These are phyloP conservation scores for Heliconius hermathena DNA, from an alignment of 1,140 invertebrate species.

Conservation along the genomic window DNA sequence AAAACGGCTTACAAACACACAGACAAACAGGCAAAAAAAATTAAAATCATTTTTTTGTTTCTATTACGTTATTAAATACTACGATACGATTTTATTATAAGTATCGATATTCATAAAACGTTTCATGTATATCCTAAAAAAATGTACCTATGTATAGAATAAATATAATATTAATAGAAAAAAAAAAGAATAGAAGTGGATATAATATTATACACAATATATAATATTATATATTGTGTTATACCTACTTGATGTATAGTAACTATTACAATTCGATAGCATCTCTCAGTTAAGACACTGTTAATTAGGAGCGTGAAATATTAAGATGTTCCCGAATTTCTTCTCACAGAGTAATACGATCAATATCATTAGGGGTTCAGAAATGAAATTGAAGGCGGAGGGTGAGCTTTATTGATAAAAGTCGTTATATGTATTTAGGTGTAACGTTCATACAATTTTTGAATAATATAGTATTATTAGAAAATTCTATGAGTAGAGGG, in stretches of 20 bases:
- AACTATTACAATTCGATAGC: constrained; percentile 20
- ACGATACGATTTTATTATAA: too few species aligned
- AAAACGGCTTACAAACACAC: too few species aligned
- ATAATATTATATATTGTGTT: neutral
- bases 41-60: too few species aligned
- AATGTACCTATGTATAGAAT: too few species aligned
- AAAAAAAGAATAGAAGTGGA: too few species aligned
- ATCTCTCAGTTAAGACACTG: constrained; percentile 27
- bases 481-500: too few species aligned
- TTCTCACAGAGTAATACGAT: constrained; percentile 53
- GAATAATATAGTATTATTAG: too few species aligned
- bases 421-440: constrained; percentile 23
- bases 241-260: neutral
- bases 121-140: neutral
- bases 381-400: constrained; percentile 56
- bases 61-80: too few species aligned
- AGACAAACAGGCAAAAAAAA: too few species aligned
- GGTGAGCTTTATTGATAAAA: constrained; percentile 52
- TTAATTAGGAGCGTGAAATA: constrained; percentile 55
- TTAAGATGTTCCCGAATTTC: constrained; percentile 51
- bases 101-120: too few species aligned
- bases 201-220: too few species aligned
- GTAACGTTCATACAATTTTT: neutral
- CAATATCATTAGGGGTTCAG: constrained; percentile 61
- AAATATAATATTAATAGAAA: too few species aligned